Percentiles rank a stretch among this genome's conserved stretches.
Evolutionary conservation across 2,797 vertebrate species (phyloP).

Genomic region (Uromys caudimaculatus): DNA sequence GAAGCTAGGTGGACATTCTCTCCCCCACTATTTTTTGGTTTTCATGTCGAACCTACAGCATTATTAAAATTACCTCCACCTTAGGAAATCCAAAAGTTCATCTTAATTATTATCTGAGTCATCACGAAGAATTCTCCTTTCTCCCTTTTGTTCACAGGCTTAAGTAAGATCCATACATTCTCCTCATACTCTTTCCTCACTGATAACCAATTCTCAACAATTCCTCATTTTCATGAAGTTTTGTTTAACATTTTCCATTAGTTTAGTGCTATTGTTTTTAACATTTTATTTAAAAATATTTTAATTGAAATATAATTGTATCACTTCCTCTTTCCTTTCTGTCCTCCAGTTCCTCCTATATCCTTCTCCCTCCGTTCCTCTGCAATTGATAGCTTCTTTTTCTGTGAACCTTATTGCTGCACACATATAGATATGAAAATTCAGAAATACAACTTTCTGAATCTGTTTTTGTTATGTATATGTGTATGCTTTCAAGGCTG

Average conservation of each 20-base stretch:
- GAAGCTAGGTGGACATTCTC: not conserved
- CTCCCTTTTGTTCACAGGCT: not conserved
- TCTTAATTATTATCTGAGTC: constrained; percentile 17
- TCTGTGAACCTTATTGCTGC: not conserved
- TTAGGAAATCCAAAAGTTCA: not conserved
- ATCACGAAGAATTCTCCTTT: not conserved
- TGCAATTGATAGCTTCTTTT: not conserved
- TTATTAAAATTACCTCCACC: not conserved
- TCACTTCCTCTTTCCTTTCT: not conserved
- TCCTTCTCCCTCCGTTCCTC: too few relatives aligned
- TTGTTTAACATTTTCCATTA: not conserved
- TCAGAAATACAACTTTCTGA: not conserved
- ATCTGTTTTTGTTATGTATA: not conserved
- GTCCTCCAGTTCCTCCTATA: too few relatives aligned
- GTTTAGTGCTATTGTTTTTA: not conserved
- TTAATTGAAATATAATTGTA: not conserved
- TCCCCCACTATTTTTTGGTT: not conserved
- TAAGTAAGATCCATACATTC: not conserved
- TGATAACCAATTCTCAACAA: not conserved
- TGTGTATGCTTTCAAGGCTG: not conserved
- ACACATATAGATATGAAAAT: not conserved
- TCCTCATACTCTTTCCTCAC: not conserved
- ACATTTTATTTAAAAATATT: not conserved
- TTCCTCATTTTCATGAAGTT: not conserved
- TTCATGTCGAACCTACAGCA: not conserved